Conservation (phyloP, 1,140 invertebrate species). For the Trinorchestia longiramus region DNA sequence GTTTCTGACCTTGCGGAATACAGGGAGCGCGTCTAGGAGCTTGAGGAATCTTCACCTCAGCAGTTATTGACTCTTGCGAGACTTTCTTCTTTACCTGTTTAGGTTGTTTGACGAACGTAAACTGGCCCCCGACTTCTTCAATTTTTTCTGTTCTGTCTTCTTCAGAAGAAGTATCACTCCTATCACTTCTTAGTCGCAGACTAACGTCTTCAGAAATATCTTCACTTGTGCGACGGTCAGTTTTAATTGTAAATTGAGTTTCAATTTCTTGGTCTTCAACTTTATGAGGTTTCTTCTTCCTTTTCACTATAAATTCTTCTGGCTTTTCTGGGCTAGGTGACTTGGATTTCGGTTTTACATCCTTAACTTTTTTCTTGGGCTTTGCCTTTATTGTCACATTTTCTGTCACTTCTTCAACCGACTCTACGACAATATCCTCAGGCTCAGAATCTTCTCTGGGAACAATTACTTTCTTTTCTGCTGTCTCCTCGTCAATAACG, state of each 20-base stretch:
- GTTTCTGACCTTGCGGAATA: conserved; percentile 61
- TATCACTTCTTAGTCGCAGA: conserved; percentile 56
- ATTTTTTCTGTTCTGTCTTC: conserved; percentile 58
- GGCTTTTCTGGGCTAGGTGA: conserved; percentile 15
- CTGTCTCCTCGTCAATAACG: conserved; percentile 59
- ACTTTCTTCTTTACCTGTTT: conserved; percentile 66
- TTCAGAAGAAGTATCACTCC: conserved; percentile 55
- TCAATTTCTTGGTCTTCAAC: conserved; percentile 9
- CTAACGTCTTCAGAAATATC: conserved; percentile 60
- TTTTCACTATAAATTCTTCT: conserved; percentile 20
- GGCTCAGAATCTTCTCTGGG: conserved; percentile 68
- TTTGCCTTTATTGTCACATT: conserved; percentile 66
- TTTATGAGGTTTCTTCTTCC: neutral
- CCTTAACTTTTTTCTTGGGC: conserved; percentile 63
- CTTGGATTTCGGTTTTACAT: neutral
- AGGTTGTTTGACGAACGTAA: conserved; percentile 67
- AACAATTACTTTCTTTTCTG: conserved; percentile 65
- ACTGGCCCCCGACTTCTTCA: conserved; percentile 68
- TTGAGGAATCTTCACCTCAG: conserved; percentile 66
- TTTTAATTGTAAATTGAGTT: neutral
- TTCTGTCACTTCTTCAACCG: conserved; percentile 67
- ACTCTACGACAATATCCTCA: conserved; percentile 64
- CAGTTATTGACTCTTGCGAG: conserved; percentile 67
- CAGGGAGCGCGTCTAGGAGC: conserved; percentile 62
- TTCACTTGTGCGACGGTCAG: conserved; percentile 30